Evolutionary conservation across 2,888 invertebrate species (phyloP), one percentile per base, ranked within the genome.

Genomic region (Eupithecia dodoneata): DNA sequence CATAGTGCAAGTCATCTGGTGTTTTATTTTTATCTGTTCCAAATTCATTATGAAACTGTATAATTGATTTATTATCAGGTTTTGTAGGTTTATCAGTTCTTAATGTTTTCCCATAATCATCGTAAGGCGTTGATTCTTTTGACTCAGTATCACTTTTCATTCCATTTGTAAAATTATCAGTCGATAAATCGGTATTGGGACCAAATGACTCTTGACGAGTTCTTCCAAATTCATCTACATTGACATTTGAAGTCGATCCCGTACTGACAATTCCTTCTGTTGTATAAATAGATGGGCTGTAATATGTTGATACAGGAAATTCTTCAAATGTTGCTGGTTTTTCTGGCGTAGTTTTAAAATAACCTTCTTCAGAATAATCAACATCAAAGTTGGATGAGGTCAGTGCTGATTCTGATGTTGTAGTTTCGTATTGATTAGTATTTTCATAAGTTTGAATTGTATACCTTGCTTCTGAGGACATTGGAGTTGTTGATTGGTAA

Each of bases 401-500:
- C n/a, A 45, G 18, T 47, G n/a, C 18, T 4, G 15, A 70, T 47
- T 30, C 69, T 18, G 70, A 70, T 18, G 47, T 47, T 7, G 44
- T 75, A n/a, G 52, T 75, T 10, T 71, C 76, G 71, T 59, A 66
- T 76, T 75, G 75, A 49, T 67, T 69, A 30, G 18, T 66, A 42
- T 66, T 18, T 49, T 30, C 30, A 49, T 74, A n/a, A 42, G 41
- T 6, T 12, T 71, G 2, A 18, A 63, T 76, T 67, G 7, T 45
- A 73, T 71, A 59, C 44, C 72, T 63, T 65, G 15, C 65, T 69
- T 80, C 78, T 45, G 81, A 75, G 73, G 85, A 80, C 67, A 82
- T 79, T 7, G 83, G 82, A 49, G 87, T 86, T 18, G 86, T 85
- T 13, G 83, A 78, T 0, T 71, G 72, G 69, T 75, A 74, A 7